Evolutionary conservation across 2,113 vertebrate species (phyloP).

Genomic region (Uria aalge): DNA sequence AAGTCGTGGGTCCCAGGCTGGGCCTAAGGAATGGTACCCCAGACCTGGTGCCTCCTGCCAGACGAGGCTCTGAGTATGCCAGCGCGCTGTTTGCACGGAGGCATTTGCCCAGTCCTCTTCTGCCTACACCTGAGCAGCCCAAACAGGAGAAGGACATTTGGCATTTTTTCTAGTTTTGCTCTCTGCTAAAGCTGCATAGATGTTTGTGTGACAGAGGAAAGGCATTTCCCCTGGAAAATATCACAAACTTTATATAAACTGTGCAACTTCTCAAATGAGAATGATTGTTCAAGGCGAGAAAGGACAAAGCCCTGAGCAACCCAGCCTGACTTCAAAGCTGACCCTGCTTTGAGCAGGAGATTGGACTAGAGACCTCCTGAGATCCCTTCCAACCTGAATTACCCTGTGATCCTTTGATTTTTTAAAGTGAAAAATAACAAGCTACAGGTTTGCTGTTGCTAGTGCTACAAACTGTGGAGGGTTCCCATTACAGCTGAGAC

Average conservation of each 20-base stretch:
- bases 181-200: not conserved
- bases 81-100: rapidly evolving
- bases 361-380: not conserved
- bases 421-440: not conserved
- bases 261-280: not conserved
- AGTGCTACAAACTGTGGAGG: not conserved
- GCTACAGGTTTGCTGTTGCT: not conserved
- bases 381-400: not conserved
- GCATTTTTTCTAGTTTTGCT: not conserved
- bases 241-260: not conserved
- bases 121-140: not conserved
- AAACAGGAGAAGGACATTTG: not conserved
- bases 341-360: not conserved
- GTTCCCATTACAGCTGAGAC: not conserved
- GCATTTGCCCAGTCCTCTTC: not conserved
- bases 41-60: not conserved
- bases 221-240: not conserved
- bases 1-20: not conserved
- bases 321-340: not conserved
- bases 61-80: not conserved
- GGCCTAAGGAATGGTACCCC: not conserved
- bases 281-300: not conserved
- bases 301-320: not conserved
- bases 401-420: not conserved
- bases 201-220: not conserved